Conservation (phyloP, 23 tunicate genomes). For the Diplosoma virens region DNA sequence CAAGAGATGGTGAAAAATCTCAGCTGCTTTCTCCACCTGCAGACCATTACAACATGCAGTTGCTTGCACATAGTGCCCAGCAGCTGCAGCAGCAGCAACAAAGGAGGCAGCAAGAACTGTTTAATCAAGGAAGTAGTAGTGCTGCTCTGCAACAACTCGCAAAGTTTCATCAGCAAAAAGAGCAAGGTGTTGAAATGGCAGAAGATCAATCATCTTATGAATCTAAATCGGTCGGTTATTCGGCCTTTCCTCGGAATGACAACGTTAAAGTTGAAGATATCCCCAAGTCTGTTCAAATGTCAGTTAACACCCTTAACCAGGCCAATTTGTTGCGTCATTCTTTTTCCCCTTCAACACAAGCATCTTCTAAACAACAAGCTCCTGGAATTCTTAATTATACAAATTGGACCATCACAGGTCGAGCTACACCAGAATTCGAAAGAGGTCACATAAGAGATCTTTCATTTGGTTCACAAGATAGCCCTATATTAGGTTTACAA, state of each 20-base stretch:
- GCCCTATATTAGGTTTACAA: slow-evolving; percentile 30
- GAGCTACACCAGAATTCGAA: slow-evolving; percentile 33
- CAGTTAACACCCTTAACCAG: background rate
- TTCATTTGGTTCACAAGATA: slow-evolving; percentile 43
- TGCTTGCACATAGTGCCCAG: slow-evolving; percentile 84
- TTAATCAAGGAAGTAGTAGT: slow-evolving; percentile 54
- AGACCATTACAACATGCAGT: slow-evolving; percentile 73
- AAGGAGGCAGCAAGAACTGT: slow-evolving; percentile 14
- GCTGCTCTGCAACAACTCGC: slow-evolving; percentile 79
- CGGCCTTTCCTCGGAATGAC: background rate
- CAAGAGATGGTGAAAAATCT: slow-evolving; percentile 1
- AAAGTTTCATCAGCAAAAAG: slow-evolving; percentile 30
- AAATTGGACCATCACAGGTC: slow-evolving; percentile 36
- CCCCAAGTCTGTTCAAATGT: background rate
- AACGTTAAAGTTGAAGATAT: background rate
- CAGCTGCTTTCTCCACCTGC: slow-evolving; percentile 50
- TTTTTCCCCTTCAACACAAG: background rate
- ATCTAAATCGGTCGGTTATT: background rate
- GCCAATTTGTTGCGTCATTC: background rate
- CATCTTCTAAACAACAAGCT: background rate
- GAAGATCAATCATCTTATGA: slow-evolving; percentile 5
- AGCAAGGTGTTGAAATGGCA: background rate
- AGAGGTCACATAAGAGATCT: slow-evolving; percentile 24
- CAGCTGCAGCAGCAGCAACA: slow-evolving; percentile 55
- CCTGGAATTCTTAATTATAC: background rate